These are phyloP conservation scores for Gymnoscelis rufifasciata DNA, from an alignment of 2,888 invertebrate genomes.

Conservation along the genomic window DNA sequence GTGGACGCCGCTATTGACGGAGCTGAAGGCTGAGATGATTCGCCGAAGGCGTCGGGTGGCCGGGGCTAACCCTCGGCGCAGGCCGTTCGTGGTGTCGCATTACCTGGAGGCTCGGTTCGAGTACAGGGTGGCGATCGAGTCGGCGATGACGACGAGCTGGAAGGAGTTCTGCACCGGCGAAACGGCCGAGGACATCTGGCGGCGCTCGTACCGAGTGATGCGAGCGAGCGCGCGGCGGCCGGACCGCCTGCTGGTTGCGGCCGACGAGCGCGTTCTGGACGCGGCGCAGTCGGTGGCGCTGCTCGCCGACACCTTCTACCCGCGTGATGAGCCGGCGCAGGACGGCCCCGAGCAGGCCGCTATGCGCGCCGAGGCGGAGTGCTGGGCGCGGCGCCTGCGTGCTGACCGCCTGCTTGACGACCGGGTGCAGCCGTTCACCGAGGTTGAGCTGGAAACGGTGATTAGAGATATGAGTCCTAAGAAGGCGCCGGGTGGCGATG, in stretches of 20 bases:
- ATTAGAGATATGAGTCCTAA: background rate
- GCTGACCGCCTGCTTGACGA: too few species aligned
- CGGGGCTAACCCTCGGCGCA: background rate
- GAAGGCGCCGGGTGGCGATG: background rate
- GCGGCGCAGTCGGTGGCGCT: background rate
- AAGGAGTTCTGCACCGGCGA: conserved; percentile 1
- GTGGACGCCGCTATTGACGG: background rate
- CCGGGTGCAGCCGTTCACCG: background rate
- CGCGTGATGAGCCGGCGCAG: background rate
- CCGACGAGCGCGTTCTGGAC: background rate
- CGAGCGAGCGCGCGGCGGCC: background rate
- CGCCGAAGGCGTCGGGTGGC: background rate
- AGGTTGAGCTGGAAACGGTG: background rate
- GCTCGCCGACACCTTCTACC: conserved; percentile 1
- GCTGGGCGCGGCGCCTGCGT: too few species aligned
- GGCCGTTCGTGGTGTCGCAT: background rate
- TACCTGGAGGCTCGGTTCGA: background rate
- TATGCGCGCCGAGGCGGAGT: too few species aligned
- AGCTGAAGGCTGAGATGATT: background rate
- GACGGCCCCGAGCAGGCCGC: too few species aligned
- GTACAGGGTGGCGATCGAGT: background rate
- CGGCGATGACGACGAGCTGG: background rate
- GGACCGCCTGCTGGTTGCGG: background rate
- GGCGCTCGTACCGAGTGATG: background rate
- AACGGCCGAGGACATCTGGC: background rate